A percentile compares a stretch with the other conserved stretches of the same genome.
Conservation (phyloP, 2,113 vertebrate genomes). For the Mirounga angustirostris region DNA sequence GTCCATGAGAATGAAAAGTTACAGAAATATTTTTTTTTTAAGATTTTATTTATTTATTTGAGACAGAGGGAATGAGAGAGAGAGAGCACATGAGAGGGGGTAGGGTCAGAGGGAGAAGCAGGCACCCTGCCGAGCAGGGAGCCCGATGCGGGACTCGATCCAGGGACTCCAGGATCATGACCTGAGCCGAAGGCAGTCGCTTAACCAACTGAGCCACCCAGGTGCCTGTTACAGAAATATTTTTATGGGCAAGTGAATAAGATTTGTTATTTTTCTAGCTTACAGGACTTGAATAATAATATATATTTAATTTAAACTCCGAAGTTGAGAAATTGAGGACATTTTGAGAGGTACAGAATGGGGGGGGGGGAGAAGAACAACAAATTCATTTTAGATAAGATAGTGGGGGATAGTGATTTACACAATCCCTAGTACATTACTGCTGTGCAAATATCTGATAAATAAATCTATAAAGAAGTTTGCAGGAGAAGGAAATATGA, state of each 20-base stretch:
- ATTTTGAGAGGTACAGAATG: background rate
- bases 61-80: no score
- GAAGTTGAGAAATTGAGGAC: background rate
- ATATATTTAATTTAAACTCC: background rate
- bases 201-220: no score
- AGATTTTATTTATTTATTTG: no score
- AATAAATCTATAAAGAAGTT: background rate
- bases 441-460: background rate
- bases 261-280: background rate
- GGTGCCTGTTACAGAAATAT: background rate
- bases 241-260: background rate
- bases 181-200: no score
- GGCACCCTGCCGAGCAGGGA: no score
- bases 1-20: background rate
- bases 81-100: no score
- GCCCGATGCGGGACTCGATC: no score
- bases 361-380: background rate
- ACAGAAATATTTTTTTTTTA: background rate
- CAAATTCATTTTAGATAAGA: background rate
- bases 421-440: background rate
- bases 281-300: background rate
- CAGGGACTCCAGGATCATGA: no score
- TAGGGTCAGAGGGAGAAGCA: no score
- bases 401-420: background rate
- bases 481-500: background rate